phyloP scores from a whole-genome alignment of 2,888 invertebrate species.

The Chrysomela aeneicollis region DNA sequence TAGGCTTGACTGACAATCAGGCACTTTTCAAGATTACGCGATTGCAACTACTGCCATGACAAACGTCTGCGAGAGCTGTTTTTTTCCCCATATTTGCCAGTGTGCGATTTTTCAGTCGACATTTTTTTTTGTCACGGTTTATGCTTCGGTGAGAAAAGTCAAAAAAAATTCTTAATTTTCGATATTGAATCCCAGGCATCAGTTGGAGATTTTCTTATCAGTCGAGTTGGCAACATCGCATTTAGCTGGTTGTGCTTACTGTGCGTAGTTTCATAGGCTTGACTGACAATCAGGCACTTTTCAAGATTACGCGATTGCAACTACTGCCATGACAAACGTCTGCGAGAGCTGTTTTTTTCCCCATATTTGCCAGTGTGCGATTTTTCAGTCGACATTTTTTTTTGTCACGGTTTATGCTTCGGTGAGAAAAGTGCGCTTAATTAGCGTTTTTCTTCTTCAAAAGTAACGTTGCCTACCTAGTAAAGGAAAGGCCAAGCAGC shows the following conservation, averaged over 20 bases:
- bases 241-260: constrained; percentile 23
- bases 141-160: too few relatives aligned
- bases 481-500: too few relatives aligned
- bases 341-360: constrained; percentile 30
- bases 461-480: too few relatives aligned
- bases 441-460: too few relatives aligned
- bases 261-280: constrained; percentile 39
- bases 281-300: constrained; percentile 49
- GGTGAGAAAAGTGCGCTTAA: too few relatives aligned
- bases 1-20: constrained; percentile 49
- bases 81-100: not conserved
- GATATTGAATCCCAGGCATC: not conserved
- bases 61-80: constrained; percentile 33
- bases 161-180: too few relatives aligned
- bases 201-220: not conserved
- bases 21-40: constrained; percentile 47
- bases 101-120: too few relatives aligned
- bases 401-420: too few relatives aligned
- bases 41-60: constrained; percentile 38
- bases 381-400: too few relatives aligned
- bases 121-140: too few relatives aligned
- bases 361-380: too few relatives aligned
- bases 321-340: constrained; percentile 31
- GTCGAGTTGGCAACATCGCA: constrained; percentile 11
- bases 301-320: constrained; percentile 46